Conservation (phyloP, 53 echinoderm and acorn worm species). For the Crossaster papposus region DNA sequence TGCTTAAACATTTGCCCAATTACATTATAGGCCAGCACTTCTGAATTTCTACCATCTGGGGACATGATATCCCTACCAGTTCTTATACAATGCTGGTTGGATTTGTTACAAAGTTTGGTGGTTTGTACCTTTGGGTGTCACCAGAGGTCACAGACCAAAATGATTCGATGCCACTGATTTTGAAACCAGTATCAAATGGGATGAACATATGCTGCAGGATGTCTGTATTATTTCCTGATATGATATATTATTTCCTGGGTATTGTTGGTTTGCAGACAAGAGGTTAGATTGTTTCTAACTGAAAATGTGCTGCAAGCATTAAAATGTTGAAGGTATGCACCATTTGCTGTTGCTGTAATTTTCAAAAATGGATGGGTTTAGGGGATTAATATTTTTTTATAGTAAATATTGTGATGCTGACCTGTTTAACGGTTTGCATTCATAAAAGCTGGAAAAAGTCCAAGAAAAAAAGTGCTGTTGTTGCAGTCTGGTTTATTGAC, state of each 20-base stretch:
- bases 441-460: too few species aligned
- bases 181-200: background rate
- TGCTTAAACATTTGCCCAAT: background rate
- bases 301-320: background rate
- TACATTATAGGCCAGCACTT: background rate
- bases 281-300: background rate
- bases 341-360: too few species aligned
- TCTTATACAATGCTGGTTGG: background rate
- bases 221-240: background rate
- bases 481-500: too few species aligned
- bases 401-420: too few species aligned
- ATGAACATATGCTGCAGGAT: conserved; percentile 15
- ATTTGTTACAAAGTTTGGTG: background rate
- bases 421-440: too few species aligned
- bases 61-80: background rate
- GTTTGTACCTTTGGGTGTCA: background rate
- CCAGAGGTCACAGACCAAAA: background rate
- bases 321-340: background rate
- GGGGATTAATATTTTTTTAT: too few species aligned
- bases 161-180: background rate
- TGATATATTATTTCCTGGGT: conserved; percentile 11
- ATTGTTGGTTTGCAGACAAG: background rate
- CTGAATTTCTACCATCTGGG: background rate
- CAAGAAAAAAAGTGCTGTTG: too few species aligned
- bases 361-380: too few species aligned